Evolutionary conservation across 1,140 invertebrate genomes (phyloP).

Genomic region (Megalonaias nervosa): DNA sequence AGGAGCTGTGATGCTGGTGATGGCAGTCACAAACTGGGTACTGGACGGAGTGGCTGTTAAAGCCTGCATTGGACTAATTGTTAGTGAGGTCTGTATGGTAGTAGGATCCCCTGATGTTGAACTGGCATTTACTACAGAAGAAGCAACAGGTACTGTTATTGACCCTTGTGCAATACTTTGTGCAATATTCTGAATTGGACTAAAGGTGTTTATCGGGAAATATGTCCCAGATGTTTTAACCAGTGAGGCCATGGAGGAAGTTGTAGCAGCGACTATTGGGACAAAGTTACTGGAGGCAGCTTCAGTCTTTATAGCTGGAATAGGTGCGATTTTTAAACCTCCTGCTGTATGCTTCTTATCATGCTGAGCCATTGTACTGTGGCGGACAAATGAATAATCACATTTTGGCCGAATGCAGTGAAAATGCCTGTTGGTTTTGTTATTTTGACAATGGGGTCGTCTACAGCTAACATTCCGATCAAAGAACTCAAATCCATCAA

Average conservation of each 20-base stretch:
- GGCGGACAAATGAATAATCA: constrained; percentile 82
- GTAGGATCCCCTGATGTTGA: too few species aligned
- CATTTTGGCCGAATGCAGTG: constrained; percentile 83
- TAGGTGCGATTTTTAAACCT: neutral
- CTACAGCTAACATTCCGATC: constrained; percentile 85
- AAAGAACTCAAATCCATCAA: constrained; percentile 87
- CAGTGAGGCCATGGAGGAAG: too few species aligned
- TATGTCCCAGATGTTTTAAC: too few species aligned
- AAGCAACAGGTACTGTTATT: too few species aligned
- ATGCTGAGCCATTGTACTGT: constrained; percentile 81
- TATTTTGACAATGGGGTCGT: constrained; percentile 79
- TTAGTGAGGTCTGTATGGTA: neutral
- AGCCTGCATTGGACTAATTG: constrained; percentile 32
- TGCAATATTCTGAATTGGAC: too few species aligned
- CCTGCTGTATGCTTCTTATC: constrained; percentile 75
- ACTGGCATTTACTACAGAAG: too few species aligned
- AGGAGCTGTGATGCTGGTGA: constrained; percentile 11
- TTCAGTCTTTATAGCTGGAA: neutral
- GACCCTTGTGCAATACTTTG: too few species aligned
- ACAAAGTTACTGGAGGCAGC: constrained; percentile 1
- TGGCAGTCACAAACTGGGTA: constrained; percentile 29
- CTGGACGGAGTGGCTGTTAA: constrained; percentile 5
- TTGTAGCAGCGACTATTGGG: neutral
- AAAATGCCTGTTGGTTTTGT: constrained; percentile 82
- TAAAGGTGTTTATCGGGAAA: too few species aligned